Evolutionary conservation across 2,113 vertebrate genomes (phyloP), one percentile per base, ranked within the genome.

Genomic region (Psettodes erumei): DNA sequence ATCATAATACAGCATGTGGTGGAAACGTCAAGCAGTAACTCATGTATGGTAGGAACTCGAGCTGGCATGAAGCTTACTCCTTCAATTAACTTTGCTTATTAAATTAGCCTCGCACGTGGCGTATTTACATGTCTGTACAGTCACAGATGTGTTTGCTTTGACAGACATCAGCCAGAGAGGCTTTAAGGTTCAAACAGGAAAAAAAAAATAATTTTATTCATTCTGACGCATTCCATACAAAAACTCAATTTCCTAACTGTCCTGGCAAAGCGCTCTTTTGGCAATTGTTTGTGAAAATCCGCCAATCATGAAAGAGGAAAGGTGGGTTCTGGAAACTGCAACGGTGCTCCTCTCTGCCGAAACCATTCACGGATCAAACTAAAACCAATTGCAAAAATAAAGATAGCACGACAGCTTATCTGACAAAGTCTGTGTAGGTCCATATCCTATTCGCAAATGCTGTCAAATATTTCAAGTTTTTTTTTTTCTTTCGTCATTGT

Each of bases 161-260:
- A 88, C 54, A 84, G 64, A 86, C 71, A 68, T 75, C 75, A 85
- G 59, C 54, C 80, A 77, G 50, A 16, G 53, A 82, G 71, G 79
- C 79, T 82, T 50, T 79, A 9, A 65, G 6, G 32, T 86, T 89
- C 48, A 86, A 79, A 93, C 84, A 68, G 82, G 80, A 77, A 83
- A 40, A 43, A 88, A 87, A 83, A 79, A 75, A 38, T 12, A 89
- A 79, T 85, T 95, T 93, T 90, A 92, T 93, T 92, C 81, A 76
- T 90, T 90, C 50, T 79, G 75, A 88, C 70, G 77, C 80, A 91
- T 75, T 88, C 89, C 85, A 78, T 85, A 89, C 91, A 91, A 92
- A 94, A 92, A 86, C 68, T 83, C 67, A 87, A 73, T 92, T 86
- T 92, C 81, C 73, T 77, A 75, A 89, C 77, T 82, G 59, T 51